phyloP scores from a whole-genome alignment of 2,888 invertebrate genomes.

The Hypena proboscidalis region DNA sequence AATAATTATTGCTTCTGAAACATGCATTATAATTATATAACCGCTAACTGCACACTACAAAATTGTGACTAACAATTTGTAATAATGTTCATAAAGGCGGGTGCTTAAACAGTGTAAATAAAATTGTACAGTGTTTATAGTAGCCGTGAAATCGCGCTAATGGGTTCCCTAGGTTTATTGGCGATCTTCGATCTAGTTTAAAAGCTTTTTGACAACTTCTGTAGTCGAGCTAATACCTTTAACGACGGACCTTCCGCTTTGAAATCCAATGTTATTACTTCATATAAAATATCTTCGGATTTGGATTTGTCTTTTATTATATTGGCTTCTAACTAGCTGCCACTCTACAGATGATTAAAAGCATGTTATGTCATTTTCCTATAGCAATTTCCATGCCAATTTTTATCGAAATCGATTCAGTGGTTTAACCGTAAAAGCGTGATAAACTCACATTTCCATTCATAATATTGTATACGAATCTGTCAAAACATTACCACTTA shows the following conservation, averaged over 20 bases:
- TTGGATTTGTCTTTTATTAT: too few relatives aligned
- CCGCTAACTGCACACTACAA: slow-evolving; percentile 48
- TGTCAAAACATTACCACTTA: too few relatives aligned
- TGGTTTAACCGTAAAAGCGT: too few relatives aligned
- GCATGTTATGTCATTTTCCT: too few relatives aligned
- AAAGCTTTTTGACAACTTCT: slow-evolving; percentile 80
- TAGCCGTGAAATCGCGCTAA: slow-evolving; percentile 57
- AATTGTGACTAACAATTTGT: slow-evolving; percentile 42
- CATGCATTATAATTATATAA: slow-evolving; percentile 63
- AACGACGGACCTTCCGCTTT: slow-evolving; percentile 42
- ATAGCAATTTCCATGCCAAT: too few relatives aligned
- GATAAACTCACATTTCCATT: too few relatives aligned
- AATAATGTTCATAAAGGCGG: slow-evolving; percentile 30
- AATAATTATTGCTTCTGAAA: slow-evolving; percentile 64
- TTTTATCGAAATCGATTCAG: too few relatives aligned
- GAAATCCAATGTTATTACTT: slow-evolving; percentile 22
- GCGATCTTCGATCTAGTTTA: slow-evolving; percentile 68
- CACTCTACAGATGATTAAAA: too few relatives aligned
- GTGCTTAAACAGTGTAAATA: slow-evolving; percentile 35
- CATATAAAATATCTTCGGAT: slow-evolving; percentile 13
- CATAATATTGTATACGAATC: too few relatives aligned
- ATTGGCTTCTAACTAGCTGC: too few relatives aligned
- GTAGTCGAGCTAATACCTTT: slow-evolving; percentile 61
- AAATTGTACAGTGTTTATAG: slow-evolving; percentile 33
- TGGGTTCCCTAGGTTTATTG: slow-evolving; percentile 70